Evolutionary conservation across 2,888 invertebrate genomes (phyloP).

Genomic region (Perithous albicinctus): DNA sequence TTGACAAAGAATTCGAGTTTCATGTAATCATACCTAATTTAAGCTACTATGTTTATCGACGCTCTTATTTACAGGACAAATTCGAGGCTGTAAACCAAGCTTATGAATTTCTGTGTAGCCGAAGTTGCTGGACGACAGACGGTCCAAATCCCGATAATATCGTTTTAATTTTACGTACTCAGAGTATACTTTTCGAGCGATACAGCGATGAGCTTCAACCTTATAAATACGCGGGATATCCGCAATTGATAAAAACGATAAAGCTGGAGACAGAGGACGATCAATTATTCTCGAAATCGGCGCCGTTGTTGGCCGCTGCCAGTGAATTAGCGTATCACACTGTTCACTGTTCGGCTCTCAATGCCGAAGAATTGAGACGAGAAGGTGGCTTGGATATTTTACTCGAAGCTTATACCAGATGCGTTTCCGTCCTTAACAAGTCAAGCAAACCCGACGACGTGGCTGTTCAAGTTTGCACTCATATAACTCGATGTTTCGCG

Average conservation of each 20-base stretch:
- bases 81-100: conserved; percentile 99
- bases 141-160: conserved; percentile 98
- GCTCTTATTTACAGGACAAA: conserved; percentile 88
- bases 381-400: conserved; percentile 97
- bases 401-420: conserved; percentile 96
- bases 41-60: neutral
- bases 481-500: conserved; percentile 96
- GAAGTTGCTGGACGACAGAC: conserved; percentile 93
- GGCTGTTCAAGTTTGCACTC: conserved; percentile 95
- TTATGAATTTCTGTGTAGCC: conserved; percentile 98
- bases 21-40: too few relatives aligned
- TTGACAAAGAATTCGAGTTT: too few relatives aligned
- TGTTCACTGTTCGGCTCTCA: conserved; percentile 97
- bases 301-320: conserved; percentile 94
- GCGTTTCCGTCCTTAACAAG: conserved; percentile 94
- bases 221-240: conserved; percentile 99
- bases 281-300: conserved; percentile 94
- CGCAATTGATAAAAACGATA: conserved; percentile 98
- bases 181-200: conserved; percentile 97
- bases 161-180: conserved; percentile 95
- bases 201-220: conserved; percentile 95
- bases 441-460: conserved; percentile 92
- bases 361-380: conserved; percentile 98
- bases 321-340: conserved; percentile 98
- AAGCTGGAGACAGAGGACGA: conserved; percentile 97